A percentile compares a stretch with the other conserved stretches of the same genome.
phyloP scores from a whole-genome alignment of 2,797 vertebrate species.

The Bradypus variegatus region DNA sequence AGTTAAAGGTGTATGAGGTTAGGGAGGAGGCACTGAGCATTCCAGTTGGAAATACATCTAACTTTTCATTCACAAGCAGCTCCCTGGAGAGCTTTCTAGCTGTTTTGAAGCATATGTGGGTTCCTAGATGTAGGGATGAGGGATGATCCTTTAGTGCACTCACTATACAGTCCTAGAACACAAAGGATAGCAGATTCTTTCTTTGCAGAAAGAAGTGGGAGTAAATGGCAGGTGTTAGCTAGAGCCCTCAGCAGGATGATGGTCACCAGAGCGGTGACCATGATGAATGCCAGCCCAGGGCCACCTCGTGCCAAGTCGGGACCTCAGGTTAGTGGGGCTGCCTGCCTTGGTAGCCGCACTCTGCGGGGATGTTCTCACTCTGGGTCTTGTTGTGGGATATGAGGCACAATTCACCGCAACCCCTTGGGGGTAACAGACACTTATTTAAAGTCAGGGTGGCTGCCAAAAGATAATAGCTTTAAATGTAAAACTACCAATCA shows the following conservation, averaged over 20 bases:
- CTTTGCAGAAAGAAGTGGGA: background rate
- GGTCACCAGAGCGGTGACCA: background rate
- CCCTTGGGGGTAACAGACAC: conserved; percentile 45
- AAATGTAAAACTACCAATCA: conserved; percentile 66
- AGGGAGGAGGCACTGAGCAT: background rate
- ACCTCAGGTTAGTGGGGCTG: background rate
- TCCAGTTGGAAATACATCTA: background rate
- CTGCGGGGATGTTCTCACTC: background rate
- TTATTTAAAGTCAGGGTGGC: conserved; percentile 62
- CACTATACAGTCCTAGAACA: background rate
- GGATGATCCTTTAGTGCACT: background rate
- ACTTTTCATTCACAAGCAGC: background rate
- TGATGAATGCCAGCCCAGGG: background rate
- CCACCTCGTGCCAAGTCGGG: background rate
- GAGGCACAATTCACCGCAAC: conserved; percentile 18
- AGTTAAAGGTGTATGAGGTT: background rate
- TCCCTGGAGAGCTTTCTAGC: background rate
- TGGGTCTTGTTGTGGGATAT: background rate
- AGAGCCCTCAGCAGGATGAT: conserved; percentile 20
- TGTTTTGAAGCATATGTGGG: background rate
- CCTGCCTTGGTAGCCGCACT: background rate
- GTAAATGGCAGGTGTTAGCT: background rate
- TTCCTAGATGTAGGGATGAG: background rate
- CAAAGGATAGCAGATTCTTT: background rate
- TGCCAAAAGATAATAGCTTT: conserved; percentile 68